Percentiles rank a stretch among this genome's conserved stretches.
phyloP scores from a whole-genome alignment of 2,797 vertebrate species.

The Gymnopithys bicolor region DNA sequence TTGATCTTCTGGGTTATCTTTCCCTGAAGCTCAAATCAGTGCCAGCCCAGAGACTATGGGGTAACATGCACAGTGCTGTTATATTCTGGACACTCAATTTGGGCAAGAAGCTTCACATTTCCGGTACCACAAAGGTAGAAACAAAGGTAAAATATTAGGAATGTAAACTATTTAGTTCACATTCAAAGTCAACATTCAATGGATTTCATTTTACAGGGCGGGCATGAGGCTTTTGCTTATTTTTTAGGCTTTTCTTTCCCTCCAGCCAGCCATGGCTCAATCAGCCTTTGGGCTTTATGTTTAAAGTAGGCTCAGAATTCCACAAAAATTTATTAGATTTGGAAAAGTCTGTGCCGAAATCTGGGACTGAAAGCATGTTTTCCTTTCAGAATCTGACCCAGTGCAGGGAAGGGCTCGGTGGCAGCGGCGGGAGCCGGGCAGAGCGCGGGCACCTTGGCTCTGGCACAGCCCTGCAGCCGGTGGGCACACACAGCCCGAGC shows the following conservation, averaged over 20 bases:
- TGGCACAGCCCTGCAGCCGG: constrained; percentile 1
- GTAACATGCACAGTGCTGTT: background rate
- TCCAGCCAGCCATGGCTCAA: background rate
- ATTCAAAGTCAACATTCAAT: constrained; percentile 9
- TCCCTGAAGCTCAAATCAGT: background rate
- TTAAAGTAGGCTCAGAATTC: background rate
- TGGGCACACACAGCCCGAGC: background rate
- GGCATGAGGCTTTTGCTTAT: background rate
- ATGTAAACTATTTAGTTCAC: constrained; percentile 19
- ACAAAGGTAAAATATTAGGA: constrained; percentile 45
- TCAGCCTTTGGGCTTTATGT: background rate
- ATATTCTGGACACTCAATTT: background rate
- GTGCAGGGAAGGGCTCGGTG: background rate
- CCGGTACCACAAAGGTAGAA: background rate
- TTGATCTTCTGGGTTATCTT: background rate
- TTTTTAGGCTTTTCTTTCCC: constrained; percentile 1
- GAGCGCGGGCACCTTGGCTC: background rate
- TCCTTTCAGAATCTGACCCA: background rate
- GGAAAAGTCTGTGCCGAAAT: background rate
- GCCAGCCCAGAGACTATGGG: background rate
- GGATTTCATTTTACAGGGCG: constrained; percentile 4
- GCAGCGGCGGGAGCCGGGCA: background rate
- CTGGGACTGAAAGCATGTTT: background rate
- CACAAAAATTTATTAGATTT: background rate
- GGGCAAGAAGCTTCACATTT: background rate